Base-by-base conservation (phyloP, 23 tunicate genomes). In the Styela plicata region DNA sequence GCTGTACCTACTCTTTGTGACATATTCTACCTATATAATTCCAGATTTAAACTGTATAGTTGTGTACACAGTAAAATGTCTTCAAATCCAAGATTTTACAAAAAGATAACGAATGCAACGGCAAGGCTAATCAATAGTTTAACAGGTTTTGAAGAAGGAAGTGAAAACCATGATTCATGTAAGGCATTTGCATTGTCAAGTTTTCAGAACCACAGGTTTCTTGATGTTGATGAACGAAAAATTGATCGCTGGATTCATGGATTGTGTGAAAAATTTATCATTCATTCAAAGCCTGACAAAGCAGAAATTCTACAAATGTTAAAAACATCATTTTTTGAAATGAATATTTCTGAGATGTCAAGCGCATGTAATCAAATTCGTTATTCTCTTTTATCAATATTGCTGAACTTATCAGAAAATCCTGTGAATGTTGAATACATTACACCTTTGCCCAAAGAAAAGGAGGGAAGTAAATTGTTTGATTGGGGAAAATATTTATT, bases 221-320 rank as follows among this genome's bases (percentile, higher is more conserved):
- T 93, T 28, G 83, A 64, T 21, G 73, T 85, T 3, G 89, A 93
- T 63, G 84, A 89, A 30, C 79, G 85, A 63, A 85, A 80, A 61
- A 64, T 93, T 3, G 80, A 75, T 1, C 81, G 79, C 35, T 71
- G 82, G 63, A 67, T 93, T 30, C 23, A 37, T n/a, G 98, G 94
- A 19, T 67, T 93, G 22, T 53, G 80, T 63, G 93, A 93, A 63
- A 93, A 88, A 37, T 93, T 85, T 76, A 29, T 78, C 18, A 77
- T 93, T 18, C 84, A 93, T 82, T 87, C 89, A n/a, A 80, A 93
- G 33, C 91, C 90, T 5, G 75, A 61, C 36, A 93, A 93, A 74
- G 84, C 93, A 0, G 57, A 85, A 64, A 20, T 34, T 3, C 65
- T 93, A 7, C 61, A 76, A 62, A 70, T 74, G 31, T 23, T 81